Conservation (phyloP, 2,797 vertebrate genomes). For the Ctenochaetus hawaiiensis region DNA sequence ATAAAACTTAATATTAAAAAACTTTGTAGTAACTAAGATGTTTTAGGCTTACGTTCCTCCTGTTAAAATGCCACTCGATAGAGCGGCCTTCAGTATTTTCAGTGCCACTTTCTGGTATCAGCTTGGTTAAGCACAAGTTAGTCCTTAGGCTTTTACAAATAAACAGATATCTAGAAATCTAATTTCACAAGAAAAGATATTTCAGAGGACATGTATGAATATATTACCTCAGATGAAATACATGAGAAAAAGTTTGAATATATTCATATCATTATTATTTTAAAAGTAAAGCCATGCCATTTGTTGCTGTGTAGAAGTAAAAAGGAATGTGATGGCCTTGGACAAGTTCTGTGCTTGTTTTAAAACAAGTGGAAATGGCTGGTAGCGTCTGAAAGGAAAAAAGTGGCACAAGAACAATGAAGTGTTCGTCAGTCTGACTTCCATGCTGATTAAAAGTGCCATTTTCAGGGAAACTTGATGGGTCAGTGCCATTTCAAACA, state of each 20-base stretch:
- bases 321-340: background rate
- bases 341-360: background rate
- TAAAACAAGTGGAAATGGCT: constrained; percentile 20
- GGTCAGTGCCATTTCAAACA: constrained; percentile 38
- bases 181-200: background rate
- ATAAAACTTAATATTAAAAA: no score
- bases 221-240: background rate
- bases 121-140: no score
- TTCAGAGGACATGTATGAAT: background rate
- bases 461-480: constrained; percentile 45
- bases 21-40: no score
- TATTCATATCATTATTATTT: background rate
- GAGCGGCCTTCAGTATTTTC: no score
- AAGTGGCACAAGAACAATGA: constrained; percentile 48
- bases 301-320: background rate
- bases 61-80: no score
- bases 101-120: background rate
- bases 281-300: background rate
- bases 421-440: constrained; percentile 19
- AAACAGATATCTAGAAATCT: no score
- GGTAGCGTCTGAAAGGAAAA: constrained; percentile 22
- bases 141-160: no score
- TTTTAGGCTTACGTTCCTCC: no score
- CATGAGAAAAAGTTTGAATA: background rate
- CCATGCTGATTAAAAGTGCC: constrained; percentile 45